Evolutionary conservation across 2,113 vertebrate genomes (phyloP).

Genomic region (Heterotis niloticus): DNA sequence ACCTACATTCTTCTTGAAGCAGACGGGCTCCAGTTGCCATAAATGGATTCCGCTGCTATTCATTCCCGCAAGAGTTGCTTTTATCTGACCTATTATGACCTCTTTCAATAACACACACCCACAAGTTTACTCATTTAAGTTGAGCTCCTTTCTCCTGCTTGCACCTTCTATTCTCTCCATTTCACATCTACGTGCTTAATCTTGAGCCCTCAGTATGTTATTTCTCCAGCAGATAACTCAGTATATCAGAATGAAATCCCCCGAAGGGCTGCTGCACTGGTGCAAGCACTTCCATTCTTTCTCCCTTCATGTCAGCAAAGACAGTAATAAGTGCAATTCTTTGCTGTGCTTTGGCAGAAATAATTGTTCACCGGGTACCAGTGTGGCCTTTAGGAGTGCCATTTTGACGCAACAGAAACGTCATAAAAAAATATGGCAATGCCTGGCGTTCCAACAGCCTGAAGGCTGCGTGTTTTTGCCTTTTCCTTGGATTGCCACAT

Average conservation of each 20-base stretch:
- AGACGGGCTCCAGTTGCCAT: too few relatives aligned
- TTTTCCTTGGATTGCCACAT: background rate
- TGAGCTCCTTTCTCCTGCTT: too few relatives aligned
- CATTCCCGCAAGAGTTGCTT: too few relatives aligned
- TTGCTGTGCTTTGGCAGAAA: background rate
- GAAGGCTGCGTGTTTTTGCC: too few relatives aligned
- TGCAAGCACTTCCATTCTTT: background rate
- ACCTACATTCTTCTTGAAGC: too few relatives aligned
- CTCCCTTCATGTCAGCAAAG: background rate
- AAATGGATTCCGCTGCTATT: too few relatives aligned
- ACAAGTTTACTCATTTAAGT: too few relatives aligned
- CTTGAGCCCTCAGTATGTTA: background rate
- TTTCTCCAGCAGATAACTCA: background rate
- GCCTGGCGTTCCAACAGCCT: background rate
- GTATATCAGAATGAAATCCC: background rate
- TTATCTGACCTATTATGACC: too few relatives aligned
- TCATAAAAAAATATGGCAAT: background rate
- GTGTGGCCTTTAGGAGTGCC: background rate
- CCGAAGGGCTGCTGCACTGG: background rate
- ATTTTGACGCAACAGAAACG: background rate
- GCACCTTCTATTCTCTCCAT: too few relatives aligned
- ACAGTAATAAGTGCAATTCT: conserved; percentile 1
- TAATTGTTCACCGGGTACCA: background rate
- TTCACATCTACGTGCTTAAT: too few relatives aligned
- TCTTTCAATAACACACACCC: too few relatives aligned